Evolutionary conservation across 1,140 invertebrate genomes (phyloP).

Genomic region (Panagrolaimus sp.): DNA sequence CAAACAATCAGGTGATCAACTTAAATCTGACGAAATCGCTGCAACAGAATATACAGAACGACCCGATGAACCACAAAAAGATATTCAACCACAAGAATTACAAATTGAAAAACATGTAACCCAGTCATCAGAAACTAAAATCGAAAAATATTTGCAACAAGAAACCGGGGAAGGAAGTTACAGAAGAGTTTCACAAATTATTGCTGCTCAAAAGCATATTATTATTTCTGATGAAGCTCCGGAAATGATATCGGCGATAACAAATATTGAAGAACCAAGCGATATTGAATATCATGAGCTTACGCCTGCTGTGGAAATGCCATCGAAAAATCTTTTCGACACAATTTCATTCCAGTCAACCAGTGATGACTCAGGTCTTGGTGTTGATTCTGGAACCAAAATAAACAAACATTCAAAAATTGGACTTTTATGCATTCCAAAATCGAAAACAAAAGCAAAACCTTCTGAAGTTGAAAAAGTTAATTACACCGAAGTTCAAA

Average conservation of each 20-base stretch:
- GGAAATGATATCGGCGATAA: background rate
- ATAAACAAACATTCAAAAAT: background rate
- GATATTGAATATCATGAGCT: conserved; percentile 27
- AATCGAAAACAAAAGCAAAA: conserved; percentile 5
- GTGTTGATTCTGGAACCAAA: background rate
- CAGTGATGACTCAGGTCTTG: conserved; percentile 6
- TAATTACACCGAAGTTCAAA: background rate
- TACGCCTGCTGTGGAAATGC: background rate
- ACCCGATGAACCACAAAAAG: too few species aligned
- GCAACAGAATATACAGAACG: too few species aligned
- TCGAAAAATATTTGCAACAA: too few species aligned
- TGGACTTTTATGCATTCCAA: background rate
- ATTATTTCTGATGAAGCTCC: too few species aligned
- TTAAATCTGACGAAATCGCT: too few species aligned
- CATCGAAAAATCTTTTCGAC: background rate
- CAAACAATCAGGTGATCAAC: too few species aligned
- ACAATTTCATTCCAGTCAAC: background rate
- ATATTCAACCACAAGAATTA: too few species aligned
- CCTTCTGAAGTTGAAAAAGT: background rate
- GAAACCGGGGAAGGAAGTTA: too few species aligned
- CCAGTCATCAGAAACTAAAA: too few species aligned
- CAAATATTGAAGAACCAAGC: conserved; percentile 12
- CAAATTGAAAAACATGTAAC: too few species aligned
- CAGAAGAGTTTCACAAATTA: too few species aligned
- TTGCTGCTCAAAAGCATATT: too few species aligned